Percentiles rank a stretch among this genome's conserved stretches.
phyloP scores from a whole-genome alignment of 2,888 invertebrate genomes.

The Lacanobia wlatinum region DNA sequence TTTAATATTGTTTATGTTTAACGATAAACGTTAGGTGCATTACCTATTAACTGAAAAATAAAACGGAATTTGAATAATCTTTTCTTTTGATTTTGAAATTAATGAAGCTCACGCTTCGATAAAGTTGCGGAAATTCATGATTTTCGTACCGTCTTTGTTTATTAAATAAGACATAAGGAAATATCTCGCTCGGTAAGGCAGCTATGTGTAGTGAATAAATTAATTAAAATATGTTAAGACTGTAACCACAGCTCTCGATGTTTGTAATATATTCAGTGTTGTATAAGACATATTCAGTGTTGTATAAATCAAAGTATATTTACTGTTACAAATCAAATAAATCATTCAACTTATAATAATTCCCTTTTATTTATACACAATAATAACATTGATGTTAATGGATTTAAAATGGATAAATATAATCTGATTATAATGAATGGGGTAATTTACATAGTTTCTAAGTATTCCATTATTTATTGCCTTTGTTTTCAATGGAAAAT shows the following conservation, averaged over 20 bases:
- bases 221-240: constrained; percentile 31
- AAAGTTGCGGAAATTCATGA: background rate
- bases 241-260: constrained; percentile 61
- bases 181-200: background rate
- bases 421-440: constrained; percentile 61
- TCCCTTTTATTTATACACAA: constrained; percentile 31
- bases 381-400: constrained; percentile 49
- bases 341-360: constrained; percentile 36
- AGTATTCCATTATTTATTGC: constrained; percentile 3
- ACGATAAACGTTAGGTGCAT: background rate
- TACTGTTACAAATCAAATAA: constrained; percentile 60
- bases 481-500: constrained; percentile 44
- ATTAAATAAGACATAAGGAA: background rate
- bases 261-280: constrained; percentile 69
- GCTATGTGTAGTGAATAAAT: constrained; percentile 2
- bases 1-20: background rate
- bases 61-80: background rate
- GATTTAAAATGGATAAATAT: constrained; percentile 42
- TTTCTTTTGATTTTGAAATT: no score
- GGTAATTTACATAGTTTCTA: constrained; percentile 40
- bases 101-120: no score
- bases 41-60: background rate
- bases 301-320: constrained; percentile 59
- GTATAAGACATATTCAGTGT: constrained; percentile 63
- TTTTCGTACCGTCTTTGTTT: background rate